Evolutionary conservation across 1,140 invertebrate species (phyloP), one percentile per base, ranked within the genome.

Genomic region (Lepidurus apus): DNA sequence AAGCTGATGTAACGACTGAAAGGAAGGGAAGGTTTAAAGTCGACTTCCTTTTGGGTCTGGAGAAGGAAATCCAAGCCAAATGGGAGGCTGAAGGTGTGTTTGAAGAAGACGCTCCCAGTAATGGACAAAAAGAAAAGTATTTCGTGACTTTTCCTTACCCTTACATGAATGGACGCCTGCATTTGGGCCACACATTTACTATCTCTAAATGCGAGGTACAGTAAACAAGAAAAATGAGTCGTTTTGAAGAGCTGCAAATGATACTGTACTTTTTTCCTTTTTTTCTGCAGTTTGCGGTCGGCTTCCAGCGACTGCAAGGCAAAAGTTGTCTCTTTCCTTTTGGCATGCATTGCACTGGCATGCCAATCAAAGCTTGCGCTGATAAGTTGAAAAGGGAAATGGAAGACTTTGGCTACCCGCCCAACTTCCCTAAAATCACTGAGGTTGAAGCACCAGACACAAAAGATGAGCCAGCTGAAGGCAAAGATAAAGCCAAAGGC

Each of bases 161-260:
- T 0, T 99, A 99, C 83, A 99, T 99, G 98, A 99, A 99, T 91
- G 98, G 98, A 42, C 89, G 93, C 74, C 89, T 99, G 77, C 98
- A 99, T 89, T 87, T 99, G 75, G 98, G 98, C 0, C 98, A 99
- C 85, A 96, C 95, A 8, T 99, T 99, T 88, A 95, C 96, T 17
- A 84, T 99, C 43, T 97, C 96, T 53, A 99, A 99, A 89, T 96
- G 95, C 86, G 97, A 99, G 83, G 88, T 89, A 83, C 82, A 81
- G 79, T 73, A 53, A 47, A 42, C 79, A 53, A 65, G 2, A 53
- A 11, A 9, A 34, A 34, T 34, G 34, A 34, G 34, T 34, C 34
- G 34, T 34, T 34, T 34, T 34, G 34, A 34, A 34, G 34, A 34
- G 65, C 26, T 43, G n/a, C 74, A 1, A 44, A 42, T 76, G 6